Evolutionary conservation across 2,888 invertebrate genomes (phyloP).

Genomic region (Monopis laevigella): DNA sequence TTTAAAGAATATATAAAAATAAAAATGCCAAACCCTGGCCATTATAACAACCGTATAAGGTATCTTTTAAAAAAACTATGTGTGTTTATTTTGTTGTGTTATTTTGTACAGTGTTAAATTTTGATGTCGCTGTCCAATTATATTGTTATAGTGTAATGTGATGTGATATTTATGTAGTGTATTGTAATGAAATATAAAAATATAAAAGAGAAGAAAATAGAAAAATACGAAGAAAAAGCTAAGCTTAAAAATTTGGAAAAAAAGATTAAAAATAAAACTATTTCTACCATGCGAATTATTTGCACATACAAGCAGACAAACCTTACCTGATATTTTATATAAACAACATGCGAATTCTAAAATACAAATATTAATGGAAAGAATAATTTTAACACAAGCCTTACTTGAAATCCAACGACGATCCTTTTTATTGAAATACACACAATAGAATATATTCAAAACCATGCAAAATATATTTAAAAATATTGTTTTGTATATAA

Average conservation of each 20-base stretch:
- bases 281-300: too few species aligned
- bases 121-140: slow-evolving; percentile 34
- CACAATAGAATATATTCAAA: slow-evolving; percentile 24
- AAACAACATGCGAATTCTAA: slow-evolving; percentile 31
- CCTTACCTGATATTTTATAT: too few species aligned
- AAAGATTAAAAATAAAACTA: too few species aligned
- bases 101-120: slow-evolving; percentile 42
- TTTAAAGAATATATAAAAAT: slow-evolving; percentile 29
- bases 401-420: slow-evolving; percentile 66
- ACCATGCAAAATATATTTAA: slow-evolving; percentile 18
- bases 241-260: not conserved
- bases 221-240: slow-evolving; percentile 29
- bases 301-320: slow-evolving; percentile 45
- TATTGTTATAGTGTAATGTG: slow-evolving; percentile 37
- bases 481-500: too few species aligned
- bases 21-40: slow-evolving; percentile 51
- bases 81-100: slow-evolving; percentile 51
- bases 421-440: slow-evolving; percentile 37
- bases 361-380: slow-evolving; percentile 21
- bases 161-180: slow-evolving; percentile 35
- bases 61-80: slow-evolving; percentile 22
- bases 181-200: slow-evolving; percentile 24
- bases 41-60: slow-evolving; percentile 32
- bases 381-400: slow-evolving; percentile 32
- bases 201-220: slow-evolving; percentile 20